These are phyloP conservation scores for Clepsis dumicolana DNA, from an alignment of 2,888 invertebrate genomes.

Conservation along the genomic window DNA sequence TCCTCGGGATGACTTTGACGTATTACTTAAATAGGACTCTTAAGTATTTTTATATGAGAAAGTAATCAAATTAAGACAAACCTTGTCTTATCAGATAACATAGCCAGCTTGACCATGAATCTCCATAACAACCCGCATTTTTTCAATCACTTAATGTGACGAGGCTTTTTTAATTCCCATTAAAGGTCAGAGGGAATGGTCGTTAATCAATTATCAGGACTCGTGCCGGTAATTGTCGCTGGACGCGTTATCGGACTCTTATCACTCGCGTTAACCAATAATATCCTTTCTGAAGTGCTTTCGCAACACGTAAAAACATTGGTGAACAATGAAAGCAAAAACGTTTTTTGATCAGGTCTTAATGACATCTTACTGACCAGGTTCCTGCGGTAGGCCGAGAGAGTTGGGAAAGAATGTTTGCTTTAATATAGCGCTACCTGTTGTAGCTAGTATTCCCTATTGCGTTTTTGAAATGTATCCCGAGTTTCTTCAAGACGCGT, in stretches of 20 bases:
- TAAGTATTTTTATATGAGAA: no score
- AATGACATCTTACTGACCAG: no score
- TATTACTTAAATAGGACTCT: no score
- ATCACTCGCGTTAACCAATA: conserved; percentile 65
- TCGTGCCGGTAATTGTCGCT: conserved; percentile 53
- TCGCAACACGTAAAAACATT: neutral
- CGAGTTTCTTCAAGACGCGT: no score
- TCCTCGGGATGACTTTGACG: no score
- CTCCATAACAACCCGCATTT: conserved; percentile 23
- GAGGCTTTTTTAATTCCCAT: conserved; percentile 32
- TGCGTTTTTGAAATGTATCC: no score
- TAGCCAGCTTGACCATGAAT: neutral
- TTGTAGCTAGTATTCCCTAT: no score
- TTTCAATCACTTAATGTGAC: conserved; percentile 12
- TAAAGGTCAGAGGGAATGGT: conserved; percentile 18
- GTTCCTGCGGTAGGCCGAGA: no score
- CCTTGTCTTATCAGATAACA: neutral
- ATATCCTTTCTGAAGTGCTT: conserved; percentile 54
- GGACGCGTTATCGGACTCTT: conserved; percentile 57
- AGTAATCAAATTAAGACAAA: no score
- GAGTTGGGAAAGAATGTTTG: no score
- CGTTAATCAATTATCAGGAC: conserved; percentile 49
- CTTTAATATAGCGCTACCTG: no score
- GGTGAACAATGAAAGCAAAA: neutral
- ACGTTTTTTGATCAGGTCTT: no score